Percentiles rank a stretch among this genome's conserved stretches.
These are phyloP conservation scores for Idris sp. DNA, from an alignment of 1,140 invertebrate genomes.

Conservation along the genomic window DNA sequence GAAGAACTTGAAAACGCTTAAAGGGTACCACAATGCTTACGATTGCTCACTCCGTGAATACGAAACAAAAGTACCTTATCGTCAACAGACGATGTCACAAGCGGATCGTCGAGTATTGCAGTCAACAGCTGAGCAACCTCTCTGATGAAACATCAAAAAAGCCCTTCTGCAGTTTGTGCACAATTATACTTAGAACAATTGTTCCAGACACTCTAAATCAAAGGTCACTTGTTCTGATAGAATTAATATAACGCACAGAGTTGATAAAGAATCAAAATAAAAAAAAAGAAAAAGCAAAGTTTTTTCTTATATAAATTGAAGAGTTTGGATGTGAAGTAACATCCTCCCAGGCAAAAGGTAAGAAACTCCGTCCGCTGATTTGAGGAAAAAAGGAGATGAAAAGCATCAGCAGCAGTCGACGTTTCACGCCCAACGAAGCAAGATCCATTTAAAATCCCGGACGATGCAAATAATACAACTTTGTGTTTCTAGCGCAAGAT, in stretches of 20 bases:
- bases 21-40: conserved; percentile 52
- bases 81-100: conserved; percentile 48
- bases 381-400: conserved; percentile 42
- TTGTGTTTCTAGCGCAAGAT: conserved; percentile 74
- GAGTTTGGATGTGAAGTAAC: no score
- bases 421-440: conserved; percentile 73
- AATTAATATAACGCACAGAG: no score
- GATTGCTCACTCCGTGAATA: conserved; percentile 52
- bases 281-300: no score
- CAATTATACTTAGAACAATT: conserved; percentile 28
- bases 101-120: conserved; percentile 40
- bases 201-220: neutral
- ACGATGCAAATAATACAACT: conserved; percentile 76
- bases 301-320: no score
- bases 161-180: conserved; percentile 18
- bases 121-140: conserved; percentile 27
- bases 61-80: conserved; percentile 62
- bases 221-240: conserved; percentile 5
- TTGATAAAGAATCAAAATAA: no score
- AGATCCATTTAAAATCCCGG: conserved; percentile 73
- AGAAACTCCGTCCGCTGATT: conserved; percentile 38
- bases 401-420: conserved; percentile 63
- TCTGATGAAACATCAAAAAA: conserved; percentile 50
- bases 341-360: conserved; percentile 15
- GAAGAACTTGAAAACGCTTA: conserved; percentile 55